Evolutionary conservation across 2,888 invertebrate species (phyloP).

Genomic region (Erebia ligea): DNA sequence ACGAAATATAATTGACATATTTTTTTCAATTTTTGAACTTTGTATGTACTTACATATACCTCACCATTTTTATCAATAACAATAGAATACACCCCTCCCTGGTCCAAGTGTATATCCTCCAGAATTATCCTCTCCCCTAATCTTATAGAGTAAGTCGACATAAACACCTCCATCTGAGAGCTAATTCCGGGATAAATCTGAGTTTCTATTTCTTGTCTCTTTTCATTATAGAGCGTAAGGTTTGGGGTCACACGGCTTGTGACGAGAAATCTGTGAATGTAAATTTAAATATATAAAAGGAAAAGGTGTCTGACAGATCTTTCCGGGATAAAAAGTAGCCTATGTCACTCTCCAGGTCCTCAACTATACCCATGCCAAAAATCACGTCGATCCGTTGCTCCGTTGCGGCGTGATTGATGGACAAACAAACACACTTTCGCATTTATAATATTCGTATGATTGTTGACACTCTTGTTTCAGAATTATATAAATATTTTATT

Average conservation of each 20-base stretch:
- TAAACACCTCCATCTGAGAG: constrained; percentile 58
- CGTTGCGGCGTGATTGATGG: too few species aligned
- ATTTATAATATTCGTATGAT: too few species aligned
- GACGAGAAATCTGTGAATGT: constrained; percentile 53
- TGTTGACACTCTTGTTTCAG: too few species aligned
- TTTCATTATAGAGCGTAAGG: constrained; percentile 55
- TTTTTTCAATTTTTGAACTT: too few species aligned
- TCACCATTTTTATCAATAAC: constrained; percentile 48
- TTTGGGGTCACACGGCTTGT: constrained; percentile 46
- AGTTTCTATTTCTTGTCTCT: constrained; percentile 53
- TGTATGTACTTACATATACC: constrained; percentile 50
- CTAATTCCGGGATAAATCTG: constrained; percentile 48
- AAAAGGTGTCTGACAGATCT: too few species aligned
- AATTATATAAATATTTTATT: too few species aligned
- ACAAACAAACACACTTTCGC: too few species aligned
- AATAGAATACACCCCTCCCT: constrained; percentile 63
- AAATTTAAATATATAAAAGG: not conserved
- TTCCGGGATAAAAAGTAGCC: too few species aligned
- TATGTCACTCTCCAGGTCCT: too few species aligned
- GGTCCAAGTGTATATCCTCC: constrained; percentile 50
- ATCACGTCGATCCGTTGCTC: too few species aligned
- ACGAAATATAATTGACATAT: too few species aligned
- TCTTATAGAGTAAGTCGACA: constrained; percentile 55
- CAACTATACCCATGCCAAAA: too few species aligned
- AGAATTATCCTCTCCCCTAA: constrained; percentile 44